phyloP scores from a whole-genome alignment of 2,888 invertebrate species.

The Pherbina coryleti region DNA sequence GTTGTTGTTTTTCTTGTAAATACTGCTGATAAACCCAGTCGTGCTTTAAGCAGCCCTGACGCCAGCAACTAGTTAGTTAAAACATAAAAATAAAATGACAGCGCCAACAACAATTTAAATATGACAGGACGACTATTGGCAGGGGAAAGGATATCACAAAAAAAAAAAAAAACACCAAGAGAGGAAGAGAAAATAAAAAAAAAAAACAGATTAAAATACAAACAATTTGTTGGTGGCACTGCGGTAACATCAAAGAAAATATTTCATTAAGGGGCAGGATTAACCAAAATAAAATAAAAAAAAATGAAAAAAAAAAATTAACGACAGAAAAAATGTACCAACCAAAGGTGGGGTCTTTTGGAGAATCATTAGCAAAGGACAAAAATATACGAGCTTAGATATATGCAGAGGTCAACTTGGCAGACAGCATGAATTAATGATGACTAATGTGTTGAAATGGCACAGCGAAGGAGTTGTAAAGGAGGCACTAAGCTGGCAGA shows the following conservation, averaged over 20 bases:
- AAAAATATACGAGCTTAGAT: background rate
- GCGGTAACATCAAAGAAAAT: background rate
- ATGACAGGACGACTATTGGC: background rate
- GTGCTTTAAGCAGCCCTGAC: background rate
- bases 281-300: background rate
- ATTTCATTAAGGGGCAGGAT: background rate
- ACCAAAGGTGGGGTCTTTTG: background rate
- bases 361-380: background rate
- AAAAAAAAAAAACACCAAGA: background rate
- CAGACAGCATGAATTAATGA: constrained; percentile 9
- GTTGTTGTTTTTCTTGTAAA: background rate
- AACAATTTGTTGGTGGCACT: background rate
- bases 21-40: background rate
- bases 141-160: background rate
- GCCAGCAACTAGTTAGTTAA: background rate
- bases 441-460: background rate
- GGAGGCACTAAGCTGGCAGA: no score
- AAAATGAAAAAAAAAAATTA: background rate
- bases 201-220: background rate
- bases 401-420: background rate
- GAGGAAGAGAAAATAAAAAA: background rate
- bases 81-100: background rate
- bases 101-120: constrained; percentile 1
- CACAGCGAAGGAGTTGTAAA: no score
- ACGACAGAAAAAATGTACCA: background rate